Percentiles rank a stretch among this genome's conserved stretches.
Evolutionary conservation across 37 sponge, comb jelly and placozoan species (phyloP).

Genomic region (Halichondria panicea): DNA sequence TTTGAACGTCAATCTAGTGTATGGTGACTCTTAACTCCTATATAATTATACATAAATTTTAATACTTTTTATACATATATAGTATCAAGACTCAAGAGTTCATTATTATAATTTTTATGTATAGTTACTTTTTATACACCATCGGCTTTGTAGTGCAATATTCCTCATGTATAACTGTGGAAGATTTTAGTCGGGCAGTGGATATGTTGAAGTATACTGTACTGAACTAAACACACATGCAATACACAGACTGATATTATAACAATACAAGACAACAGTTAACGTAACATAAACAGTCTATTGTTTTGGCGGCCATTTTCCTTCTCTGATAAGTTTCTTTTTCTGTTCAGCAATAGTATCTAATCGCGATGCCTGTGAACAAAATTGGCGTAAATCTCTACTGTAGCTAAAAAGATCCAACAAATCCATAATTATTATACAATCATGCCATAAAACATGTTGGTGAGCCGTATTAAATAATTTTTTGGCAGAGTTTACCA

Average conservation of each 20-base stretch:
- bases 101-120: background rate
- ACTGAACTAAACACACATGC: background rate
- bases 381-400: background rate
- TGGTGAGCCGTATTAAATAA: background rate
- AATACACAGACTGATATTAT: background rate
- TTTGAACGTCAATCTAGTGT: background rate
- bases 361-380: slow-evolving; percentile 43
- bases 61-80: background rate
- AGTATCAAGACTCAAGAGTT: background rate
- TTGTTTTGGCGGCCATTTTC: slow-evolving; percentile 70
- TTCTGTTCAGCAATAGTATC: slow-evolving; percentile 58
- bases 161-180: background rate
- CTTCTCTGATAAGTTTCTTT: slow-evolving; percentile 74
- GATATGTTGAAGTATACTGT: background rate
- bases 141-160: no score
- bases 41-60: background rate
- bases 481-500: slow-evolving; percentile 51
- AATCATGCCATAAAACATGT: background rate
- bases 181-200: background rate
- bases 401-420: background rate
- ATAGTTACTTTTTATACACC: no score
- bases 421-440: background rate
- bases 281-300: background rate
- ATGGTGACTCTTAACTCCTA: background rate
- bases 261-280: background rate